phyloP scores from a whole-genome alignment of 2,797 vertebrate species.

The Tadarida brasiliensis region DNA sequence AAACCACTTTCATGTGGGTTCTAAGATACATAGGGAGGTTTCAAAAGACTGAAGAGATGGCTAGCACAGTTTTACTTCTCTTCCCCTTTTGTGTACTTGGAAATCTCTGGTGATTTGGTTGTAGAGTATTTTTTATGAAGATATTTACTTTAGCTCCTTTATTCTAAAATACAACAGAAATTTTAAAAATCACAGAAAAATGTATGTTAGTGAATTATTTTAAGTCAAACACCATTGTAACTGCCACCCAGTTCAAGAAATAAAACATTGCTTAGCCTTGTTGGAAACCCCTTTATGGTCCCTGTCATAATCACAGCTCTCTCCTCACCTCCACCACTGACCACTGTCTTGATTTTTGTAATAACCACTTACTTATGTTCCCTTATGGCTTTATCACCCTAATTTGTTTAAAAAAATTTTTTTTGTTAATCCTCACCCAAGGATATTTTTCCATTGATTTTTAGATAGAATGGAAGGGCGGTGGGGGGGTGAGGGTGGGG shows the following conservation, averaged over 20 bases:
- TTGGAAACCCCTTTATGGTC: background rate
- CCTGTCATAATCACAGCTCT: background rate
- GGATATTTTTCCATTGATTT: too few relatives aligned
- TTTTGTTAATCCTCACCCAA: too few relatives aligned
- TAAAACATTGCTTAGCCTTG: background rate
- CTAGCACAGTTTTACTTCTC: slow-evolving; percentile 46
- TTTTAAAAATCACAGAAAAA: background rate
- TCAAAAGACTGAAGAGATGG: slow-evolving; percentile 1
- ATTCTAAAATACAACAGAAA: background rate
- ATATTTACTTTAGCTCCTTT: slow-evolving; percentile 8
- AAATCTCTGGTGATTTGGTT: slow-evolving; percentile 60
- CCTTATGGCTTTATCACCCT: background rate
- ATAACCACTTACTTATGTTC: background rate
- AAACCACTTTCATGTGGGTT: slow-evolving; percentile 70
- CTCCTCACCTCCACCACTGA: background rate
- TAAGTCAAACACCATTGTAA: background rate
- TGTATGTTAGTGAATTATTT: background rate
- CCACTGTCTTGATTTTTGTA: background rate
- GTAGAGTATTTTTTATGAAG: slow-evolving; percentile 39
- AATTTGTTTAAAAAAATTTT: background rate
- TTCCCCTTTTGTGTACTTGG: slow-evolving; percentile 69
- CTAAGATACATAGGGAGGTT: slow-evolving; percentile 60
- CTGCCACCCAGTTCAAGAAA: background rate
- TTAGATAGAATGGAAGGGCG: too few relatives aligned
- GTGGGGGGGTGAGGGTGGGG: too few relatives aligned